Conservation (phyloP, 1,140 invertebrate species). For the Anastrepha ludens region DNA sequence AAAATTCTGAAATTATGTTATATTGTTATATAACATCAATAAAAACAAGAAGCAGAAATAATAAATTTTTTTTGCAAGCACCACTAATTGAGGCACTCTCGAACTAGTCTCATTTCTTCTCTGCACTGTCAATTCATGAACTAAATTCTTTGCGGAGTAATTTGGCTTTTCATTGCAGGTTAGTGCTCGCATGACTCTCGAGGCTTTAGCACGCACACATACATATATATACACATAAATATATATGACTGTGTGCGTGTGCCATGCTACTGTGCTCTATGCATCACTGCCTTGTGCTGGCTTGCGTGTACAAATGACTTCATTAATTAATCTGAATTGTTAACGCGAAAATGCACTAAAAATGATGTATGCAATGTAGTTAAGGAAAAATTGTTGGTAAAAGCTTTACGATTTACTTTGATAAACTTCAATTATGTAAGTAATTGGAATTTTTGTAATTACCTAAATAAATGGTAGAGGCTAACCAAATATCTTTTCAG, state of each 20-base stretch:
- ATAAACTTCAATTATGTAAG: constrained; percentile 31
- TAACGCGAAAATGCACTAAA: constrained; percentile 40
- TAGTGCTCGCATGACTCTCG: too few species aligned
- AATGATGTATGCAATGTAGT: constrained; percentile 2
- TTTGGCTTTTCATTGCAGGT: too few species aligned
- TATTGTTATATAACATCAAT: too few species aligned
- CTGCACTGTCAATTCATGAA: too few species aligned
- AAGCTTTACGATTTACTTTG: constrained; percentile 1
- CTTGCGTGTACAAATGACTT: constrained; percentile 44
- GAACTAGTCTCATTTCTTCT: too few species aligned
- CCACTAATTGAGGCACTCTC: too few species aligned
- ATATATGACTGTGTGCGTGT: not conserved
- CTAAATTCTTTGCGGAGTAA: too few species aligned
- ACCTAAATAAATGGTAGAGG: not conserved
- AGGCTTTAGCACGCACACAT: too few species aligned
- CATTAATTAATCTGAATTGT: constrained; percentile 47
- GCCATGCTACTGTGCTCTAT: not conserved
- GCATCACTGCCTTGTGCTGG: not conserved
- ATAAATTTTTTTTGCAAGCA: too few species aligned
- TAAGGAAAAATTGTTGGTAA: not conserved
- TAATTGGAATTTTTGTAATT: constrained; percentile 46
- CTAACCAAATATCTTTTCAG: not conserved
- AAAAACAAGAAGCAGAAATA: too few species aligned
- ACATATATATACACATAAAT: not conserved
- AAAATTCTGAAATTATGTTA: too few species aligned